Percentiles rank a stretch among this genome's conserved stretches.
Evolutionary conservation across 2,113 vertebrate genomes (phyloP).

Genomic region (Anarrhichthys ocellatus): DNA sequence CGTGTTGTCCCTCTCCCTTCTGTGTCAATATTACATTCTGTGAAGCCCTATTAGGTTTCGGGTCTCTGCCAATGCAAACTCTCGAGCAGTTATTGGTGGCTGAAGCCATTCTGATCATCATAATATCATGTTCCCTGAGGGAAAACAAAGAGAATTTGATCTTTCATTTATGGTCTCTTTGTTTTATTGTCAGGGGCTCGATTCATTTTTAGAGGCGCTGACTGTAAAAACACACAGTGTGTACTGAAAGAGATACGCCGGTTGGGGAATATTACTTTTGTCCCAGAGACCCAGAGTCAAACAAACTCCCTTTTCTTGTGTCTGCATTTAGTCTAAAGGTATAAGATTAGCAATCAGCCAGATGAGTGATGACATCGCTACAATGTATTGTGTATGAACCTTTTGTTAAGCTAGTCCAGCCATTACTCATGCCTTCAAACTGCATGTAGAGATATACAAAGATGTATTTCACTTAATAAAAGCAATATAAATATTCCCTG

Average conservation of each 20-base stretch:
- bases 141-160: constrained; percentile 53
- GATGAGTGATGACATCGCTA: not conserved
- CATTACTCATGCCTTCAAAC: not conserved
- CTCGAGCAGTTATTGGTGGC: constrained; percentile 57
- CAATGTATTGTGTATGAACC: not conserved
- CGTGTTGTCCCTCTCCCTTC: constrained; percentile 47
- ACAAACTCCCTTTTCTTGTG: not conserved
- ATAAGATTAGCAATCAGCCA: not conserved
- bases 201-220: constrained; percentile 44
- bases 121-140: constrained; percentile 54
- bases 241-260: constrained; percentile 40
- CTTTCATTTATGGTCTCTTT: constrained; percentile 44
- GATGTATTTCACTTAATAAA: not conserved
- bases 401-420: not conserved
- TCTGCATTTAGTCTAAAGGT: not conserved
- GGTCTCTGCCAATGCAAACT: constrained; percentile 59
- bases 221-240: constrained; percentile 52
- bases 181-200: constrained; percentile 52
- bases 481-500: too few species aligned
- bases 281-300: constrained; percentile 13
- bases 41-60: constrained; percentile 53
- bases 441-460: not conserved
- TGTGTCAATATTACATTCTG: constrained; percentile 38
- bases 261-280: constrained; percentile 28
- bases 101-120: constrained; percentile 46